phyloP scores from a whole-genome alignment of 2,113 vertebrate genomes.

The Menura novaehollandiae region DNA sequence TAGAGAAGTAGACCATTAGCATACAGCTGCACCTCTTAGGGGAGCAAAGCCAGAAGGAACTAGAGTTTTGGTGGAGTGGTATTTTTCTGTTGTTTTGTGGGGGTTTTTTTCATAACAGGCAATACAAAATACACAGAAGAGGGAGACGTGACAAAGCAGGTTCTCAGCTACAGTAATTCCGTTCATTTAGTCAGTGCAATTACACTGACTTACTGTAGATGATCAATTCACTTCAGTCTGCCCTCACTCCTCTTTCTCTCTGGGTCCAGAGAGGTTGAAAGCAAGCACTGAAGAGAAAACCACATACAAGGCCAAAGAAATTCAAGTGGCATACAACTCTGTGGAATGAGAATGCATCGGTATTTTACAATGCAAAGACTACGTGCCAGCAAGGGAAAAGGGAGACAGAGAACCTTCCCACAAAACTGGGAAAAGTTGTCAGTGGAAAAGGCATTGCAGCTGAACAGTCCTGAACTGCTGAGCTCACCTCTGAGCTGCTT shows the following conservation, averaged over 20 bases:
- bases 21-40: slow-evolving; percentile 44
- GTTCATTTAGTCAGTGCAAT: not conserved
- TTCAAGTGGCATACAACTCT: not conserved
- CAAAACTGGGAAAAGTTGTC: not conserved
- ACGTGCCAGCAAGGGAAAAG: not conserved
- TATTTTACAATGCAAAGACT: not conserved
- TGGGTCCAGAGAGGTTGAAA: not conserved
- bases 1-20: slow-evolving; percentile 30
- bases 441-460: not conserved
- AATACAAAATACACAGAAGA: not conserved
- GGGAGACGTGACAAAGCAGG: not conserved
- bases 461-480: not conserved
- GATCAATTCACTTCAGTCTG: not conserved
- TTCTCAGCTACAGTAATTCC: slow-evolving; percentile 2
- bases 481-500: not conserved
- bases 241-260: not conserved
- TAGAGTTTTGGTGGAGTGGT: not conserved
- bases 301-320: not conserved
- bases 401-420: not conserved
- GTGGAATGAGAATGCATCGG: not conserved
- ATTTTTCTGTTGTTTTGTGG: not conserved
- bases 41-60: not conserved
- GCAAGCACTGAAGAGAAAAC: not conserved
- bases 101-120: not conserved
- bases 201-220: not conserved